Base-by-base conservation (phyloP, 2,113 vertebrate species). In the Scopus umbretta region DNA sequence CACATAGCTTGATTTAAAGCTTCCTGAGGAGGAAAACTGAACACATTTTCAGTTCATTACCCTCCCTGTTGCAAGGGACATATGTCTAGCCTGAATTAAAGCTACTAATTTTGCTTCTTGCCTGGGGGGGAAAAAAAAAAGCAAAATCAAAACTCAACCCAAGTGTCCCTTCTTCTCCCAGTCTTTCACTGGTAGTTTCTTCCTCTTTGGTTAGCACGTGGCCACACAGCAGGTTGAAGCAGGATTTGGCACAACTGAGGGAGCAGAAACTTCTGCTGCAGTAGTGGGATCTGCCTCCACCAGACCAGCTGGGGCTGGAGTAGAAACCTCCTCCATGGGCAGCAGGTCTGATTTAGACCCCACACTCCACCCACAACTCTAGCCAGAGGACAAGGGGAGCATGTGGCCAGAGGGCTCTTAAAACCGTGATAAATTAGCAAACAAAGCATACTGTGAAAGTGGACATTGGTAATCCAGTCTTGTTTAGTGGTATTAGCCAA, bases 131-230 rank as follows among this genome's bases (percentile, higher is more conserved):
- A 18, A 11, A 20, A 11, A 32, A 59, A 16, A 45, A 20, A 12
- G 4, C 11, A 66, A 81, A 66, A 8, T 6, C 13, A 76, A 53
- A 74, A 50, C 21, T 34, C 7, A 7, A 26, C 8, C 43, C 9
- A 53, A 73, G 9, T 19, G 10, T 56, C 2, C 1, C 10, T 34
- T 84, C 27, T 72, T 76, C 52, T 85, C 7, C 13, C 22, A 30
- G 36, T 50, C 10, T 72, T 88, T 72, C n/a, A 55, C 22, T 50
- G 22, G 38, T 63, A 38, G 4, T 59, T 87, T 80, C 47, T 66
- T 23, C 23, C 6, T 29, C 12, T 21, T 82, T 11, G 4, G 12
- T 53, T 38, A 67, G 14, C 42, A 23, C 0, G 0, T 78, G 73
- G 29, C 55, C 11, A 7, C 21, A 7, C 16, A 62, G 50, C 4